Evolutionary conservation across 2,888 invertebrate genomes (phyloP).

Genomic region (Abscondita cerata): DNA sequence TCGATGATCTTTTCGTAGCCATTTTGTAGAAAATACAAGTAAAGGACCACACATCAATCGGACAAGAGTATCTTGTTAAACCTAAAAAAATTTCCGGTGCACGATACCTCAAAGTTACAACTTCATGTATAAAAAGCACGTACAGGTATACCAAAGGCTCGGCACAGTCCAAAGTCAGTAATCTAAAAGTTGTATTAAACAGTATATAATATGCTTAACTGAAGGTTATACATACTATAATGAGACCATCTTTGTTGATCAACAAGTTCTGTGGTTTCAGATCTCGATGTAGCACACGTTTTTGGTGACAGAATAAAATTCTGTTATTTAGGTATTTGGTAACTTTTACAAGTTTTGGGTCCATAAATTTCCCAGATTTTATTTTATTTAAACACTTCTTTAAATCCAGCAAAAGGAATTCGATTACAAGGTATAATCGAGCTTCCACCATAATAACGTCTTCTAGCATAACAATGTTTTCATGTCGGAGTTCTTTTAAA

Average conservation of each 20-base stretch:
- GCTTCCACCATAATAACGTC: conserved; percentile 96
- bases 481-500: conserved; percentile 91
- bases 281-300: conserved; percentile 90
- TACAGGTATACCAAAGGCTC: conserved; percentile 95
- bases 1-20: conserved; percentile 89
- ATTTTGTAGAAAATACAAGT: conserved; percentile 99
- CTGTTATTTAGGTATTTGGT: conserved; percentile 83
- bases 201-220: background rate
- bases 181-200: conserved; percentile 61
- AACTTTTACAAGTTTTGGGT: conserved; percentile 83
- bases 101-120: conserved; percentile 97
- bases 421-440: conserved; percentile 93
- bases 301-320: conserved; percentile 91
- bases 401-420: conserved; percentile 95
- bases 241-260: conserved; percentile 87
- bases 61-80: conserved; percentile 86
- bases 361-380: conserved; percentile 80
- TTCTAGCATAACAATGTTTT: conserved; percentile 91
- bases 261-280: conserved; percentile 97
- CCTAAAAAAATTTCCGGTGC: conserved; percentile 97
- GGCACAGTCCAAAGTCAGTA: conserved; percentile 97
- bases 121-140: conserved; percentile 93
- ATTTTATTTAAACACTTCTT: conserved; percentile 95
- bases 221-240: conserved; percentile 70
- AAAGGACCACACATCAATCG: conserved; percentile 96